These are phyloP conservation scores for Xiphias gladius DNA, from an alignment of 2,113 vertebrate species.

Conservation along the genomic window DNA sequence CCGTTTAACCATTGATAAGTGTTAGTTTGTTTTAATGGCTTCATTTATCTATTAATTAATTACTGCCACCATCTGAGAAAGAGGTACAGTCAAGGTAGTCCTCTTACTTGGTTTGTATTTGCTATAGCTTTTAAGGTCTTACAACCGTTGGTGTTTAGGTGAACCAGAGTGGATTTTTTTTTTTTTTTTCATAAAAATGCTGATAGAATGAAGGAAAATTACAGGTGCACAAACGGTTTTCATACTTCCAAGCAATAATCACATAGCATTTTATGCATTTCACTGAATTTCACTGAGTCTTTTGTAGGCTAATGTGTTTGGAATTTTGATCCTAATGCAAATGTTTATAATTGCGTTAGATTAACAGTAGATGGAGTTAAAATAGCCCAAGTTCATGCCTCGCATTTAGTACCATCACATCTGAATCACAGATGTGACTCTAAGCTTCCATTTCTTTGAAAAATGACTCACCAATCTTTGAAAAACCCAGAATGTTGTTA, in stretches of 20 bases:
- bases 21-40: slow-evolving; percentile 69
- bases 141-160: background rate
- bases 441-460: background rate
- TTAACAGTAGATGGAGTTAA: slow-evolving; percentile 22
- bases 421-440: background rate
- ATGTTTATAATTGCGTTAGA: background rate
- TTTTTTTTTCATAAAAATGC: background rate
- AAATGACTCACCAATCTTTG: background rate
- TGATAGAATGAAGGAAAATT: background rate
- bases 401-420: background rate
- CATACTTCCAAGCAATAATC: background rate
- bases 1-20: slow-evolving; percentile 64
- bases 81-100: slow-evolving; percentile 25
- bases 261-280: slow-evolving; percentile 8
- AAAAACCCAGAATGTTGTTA: background rate
- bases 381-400: background rate
- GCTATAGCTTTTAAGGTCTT: background rate
- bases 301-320: slow-evolving; percentile 5
- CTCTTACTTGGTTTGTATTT: slow-evolving; percentile 2
- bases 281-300: slow-evolving; percentile 6
- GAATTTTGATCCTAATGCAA: slow-evolving; percentile 12
- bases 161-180: background rate
- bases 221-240: background rate
- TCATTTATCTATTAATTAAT: slow-evolving; percentile 66
- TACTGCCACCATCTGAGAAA: slow-evolving; percentile 45